Evolutionary conservation across 2,888 invertebrate species (phyloP).

Genomic region (Tridacna gigas): DNA sequence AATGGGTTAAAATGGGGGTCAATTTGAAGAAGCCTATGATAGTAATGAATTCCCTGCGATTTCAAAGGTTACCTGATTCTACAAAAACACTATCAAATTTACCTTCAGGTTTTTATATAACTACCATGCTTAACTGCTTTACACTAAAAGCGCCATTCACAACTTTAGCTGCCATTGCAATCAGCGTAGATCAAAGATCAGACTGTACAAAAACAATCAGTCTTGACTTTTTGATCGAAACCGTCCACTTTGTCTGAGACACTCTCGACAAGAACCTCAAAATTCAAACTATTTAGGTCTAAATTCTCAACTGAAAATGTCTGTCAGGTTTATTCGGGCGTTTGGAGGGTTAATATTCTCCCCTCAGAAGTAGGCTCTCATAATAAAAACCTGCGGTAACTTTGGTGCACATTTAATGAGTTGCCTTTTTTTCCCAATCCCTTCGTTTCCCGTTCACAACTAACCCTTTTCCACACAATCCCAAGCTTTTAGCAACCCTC

Average conservation of each 20-base stretch:
- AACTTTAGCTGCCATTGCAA: not conserved
- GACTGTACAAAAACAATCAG: no score
- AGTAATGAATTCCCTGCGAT: constrained; percentile 3
- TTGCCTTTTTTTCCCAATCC: not conserved
- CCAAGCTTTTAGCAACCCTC: no score
- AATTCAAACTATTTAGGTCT: no score
- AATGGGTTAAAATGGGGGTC: not conserved
- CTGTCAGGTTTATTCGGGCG: no score
- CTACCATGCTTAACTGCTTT: not conserved
- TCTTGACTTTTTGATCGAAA: no score
- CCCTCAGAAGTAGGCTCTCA: constrained; percentile 2
- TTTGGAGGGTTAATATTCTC: not conserved
- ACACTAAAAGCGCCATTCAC: not conserved
- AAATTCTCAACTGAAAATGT: no score
- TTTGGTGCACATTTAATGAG: constrained; percentile 23
- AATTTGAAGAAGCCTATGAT: not conserved
- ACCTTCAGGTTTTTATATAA: not conserved
- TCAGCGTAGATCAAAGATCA: not conserved
- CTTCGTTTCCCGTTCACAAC: not conserved
- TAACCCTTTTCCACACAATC: no score
- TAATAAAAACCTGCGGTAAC: constrained; percentile 22
- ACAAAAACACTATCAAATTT: constrained; percentile 29
- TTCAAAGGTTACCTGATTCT: constrained; percentile 29
- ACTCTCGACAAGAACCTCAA: no score
- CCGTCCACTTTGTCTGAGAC: no score